Evolutionary conservation across 2,113 vertebrate genomes (phyloP), one percentile per base, ranked within the genome.

Genomic region (Zapornia atra): DNA sequence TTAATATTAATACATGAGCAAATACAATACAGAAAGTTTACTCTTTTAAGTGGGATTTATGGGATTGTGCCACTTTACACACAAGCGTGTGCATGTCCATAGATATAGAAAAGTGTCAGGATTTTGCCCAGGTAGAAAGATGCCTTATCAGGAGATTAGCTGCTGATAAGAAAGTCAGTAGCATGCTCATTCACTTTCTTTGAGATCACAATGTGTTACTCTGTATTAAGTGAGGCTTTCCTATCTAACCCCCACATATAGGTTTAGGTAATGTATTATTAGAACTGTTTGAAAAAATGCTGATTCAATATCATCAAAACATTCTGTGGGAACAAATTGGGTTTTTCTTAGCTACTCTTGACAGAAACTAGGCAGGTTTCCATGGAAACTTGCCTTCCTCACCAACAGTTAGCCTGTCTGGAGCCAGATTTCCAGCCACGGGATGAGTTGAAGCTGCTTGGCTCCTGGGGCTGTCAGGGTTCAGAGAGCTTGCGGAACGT

Each of bases 311-410:
- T 42, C 60, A 84, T 75, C 72, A 46, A 60, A 93, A 86, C 25
- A 33, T 33, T 88, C 54, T 50, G 26, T 90, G 82, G 44, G 72
- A 90, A 78, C 54, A 84, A 34, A 22, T 11, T 94, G n/a, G 0
- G 73, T 92, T 91, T 91, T 86, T 68, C 86, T 89, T 48, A 83
- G 56, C 51, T 92, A 48, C 68, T 92, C 31, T 69, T 79, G 81
- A 88, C 89, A 92, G 65, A 66, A 96, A 36, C 21, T 20, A 87
- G 86, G 63, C 77, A 76, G 70, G 73, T 95, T 95, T 82, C 91
- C 83, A 82, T 65, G 86, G 95, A 76, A 89, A 96, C 57, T 76
- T 90, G 78, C 86, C 87, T 85, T 14, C 69, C 75, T 94, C 86
- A 91, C 66, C 16, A 4, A 8, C 25, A 40, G 25, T 71, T 87